phyloP scores from a whole-genome alignment of 2,888 invertebrate genomes.

The Xanthia togata region DNA sequence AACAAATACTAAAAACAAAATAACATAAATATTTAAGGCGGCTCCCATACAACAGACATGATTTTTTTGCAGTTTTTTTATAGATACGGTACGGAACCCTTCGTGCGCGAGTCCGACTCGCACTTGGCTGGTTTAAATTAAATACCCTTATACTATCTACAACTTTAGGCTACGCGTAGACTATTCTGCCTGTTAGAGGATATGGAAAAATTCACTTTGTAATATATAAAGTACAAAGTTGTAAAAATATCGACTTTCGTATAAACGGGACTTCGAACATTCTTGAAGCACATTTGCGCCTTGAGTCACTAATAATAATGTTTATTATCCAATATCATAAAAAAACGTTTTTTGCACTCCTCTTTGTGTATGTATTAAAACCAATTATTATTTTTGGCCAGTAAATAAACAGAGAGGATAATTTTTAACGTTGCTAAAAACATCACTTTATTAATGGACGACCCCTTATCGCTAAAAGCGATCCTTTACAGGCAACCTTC shows the following conservation, averaged over 20 bases:
- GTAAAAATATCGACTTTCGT: neutral
- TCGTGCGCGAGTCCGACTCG: too few relatives aligned
- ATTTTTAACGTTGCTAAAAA: too few relatives aligned
- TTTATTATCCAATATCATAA: neutral
- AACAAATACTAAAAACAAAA: too few relatives aligned
- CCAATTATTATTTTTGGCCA: neutral
- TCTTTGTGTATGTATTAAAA: neutral
- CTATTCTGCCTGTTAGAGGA: neutral
- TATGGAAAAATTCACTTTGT: neutral
- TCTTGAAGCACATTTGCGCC: slow-evolving; percentile 1
- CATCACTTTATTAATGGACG: too few relatives aligned
- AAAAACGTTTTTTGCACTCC: neutral
- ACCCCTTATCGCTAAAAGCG: too few relatives aligned
- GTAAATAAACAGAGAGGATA: too few relatives aligned
- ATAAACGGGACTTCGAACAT: neutral
- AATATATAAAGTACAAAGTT: neutral
- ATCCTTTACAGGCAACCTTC: too few relatives aligned
- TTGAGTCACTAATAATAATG: neutral
- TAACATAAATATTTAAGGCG: too few relatives aligned
- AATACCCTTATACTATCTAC: neutral
- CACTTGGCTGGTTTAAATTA: too few relatives aligned
- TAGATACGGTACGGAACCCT: too few relatives aligned
- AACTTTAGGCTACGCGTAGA: neutral
- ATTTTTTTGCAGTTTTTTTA: too few relatives aligned
- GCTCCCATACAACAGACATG: too few relatives aligned